Conservation (phyloP, 2,113 vertebrate species). For the Myrmecobius fasciatus region DNA sequence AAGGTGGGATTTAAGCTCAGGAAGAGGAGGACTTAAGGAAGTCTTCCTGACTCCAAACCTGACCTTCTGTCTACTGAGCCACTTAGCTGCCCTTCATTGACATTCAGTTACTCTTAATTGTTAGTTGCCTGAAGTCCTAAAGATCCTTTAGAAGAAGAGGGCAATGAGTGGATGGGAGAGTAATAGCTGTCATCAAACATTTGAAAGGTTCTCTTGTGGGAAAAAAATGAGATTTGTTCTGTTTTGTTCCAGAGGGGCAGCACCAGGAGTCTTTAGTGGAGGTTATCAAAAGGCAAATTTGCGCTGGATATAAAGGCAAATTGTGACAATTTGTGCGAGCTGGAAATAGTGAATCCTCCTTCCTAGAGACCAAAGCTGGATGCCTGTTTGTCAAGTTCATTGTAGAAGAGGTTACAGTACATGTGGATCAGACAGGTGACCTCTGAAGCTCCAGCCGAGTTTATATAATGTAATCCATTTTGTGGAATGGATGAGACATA, state of each 20-base stretch:
- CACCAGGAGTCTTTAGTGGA: not conserved
- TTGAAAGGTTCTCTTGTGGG: not conserved
- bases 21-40: not conserved
- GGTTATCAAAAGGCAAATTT: not conserved
- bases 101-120: not conserved
- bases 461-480: not conserved
- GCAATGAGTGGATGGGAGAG: not conserved
- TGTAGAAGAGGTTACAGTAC: not conserved
- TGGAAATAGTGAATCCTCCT: not conserved
- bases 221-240: not conserved
- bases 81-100: not conserved
- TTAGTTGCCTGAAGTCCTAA: constrained; percentile 17
- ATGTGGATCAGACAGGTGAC: not conserved
- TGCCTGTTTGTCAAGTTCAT: not conserved
- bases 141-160: constrained; percentile 14
- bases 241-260: not conserved
- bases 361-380: not conserved
- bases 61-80: not conserved
- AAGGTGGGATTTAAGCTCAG: not conserved
- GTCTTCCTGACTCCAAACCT: not conserved
- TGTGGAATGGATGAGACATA: not conserved
- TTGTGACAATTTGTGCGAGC: not conserved
- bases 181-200: not conserved
- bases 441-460: not conserved
- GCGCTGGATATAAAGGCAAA: not conserved